These are phyloP conservation scores for Poecilia wingei DNA, from an alignment of 2,797 vertebrate species.

Conservation along the genomic window DNA sequence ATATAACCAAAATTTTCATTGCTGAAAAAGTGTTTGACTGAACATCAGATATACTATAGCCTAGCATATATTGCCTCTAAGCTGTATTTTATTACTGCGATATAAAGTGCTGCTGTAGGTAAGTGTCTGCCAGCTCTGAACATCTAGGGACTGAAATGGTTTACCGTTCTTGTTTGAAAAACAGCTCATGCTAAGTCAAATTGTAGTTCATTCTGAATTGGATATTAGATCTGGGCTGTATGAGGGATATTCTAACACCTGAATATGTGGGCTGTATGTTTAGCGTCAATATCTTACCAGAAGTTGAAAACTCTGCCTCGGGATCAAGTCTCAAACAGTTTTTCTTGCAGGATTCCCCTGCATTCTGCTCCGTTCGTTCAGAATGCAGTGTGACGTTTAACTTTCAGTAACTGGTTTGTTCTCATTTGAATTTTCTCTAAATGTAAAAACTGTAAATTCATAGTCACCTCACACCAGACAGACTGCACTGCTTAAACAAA, in stretches of 20 bases:
- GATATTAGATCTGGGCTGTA: neutral
- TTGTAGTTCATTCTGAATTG: neutral
- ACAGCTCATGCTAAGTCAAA: neutral
- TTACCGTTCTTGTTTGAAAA: neutral
- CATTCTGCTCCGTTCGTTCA: neutral
- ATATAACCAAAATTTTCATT: neutral
- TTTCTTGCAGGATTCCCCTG: neutral
- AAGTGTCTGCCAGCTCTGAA: neutral
- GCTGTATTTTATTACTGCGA: neutral
- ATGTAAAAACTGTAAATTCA: constrained; percentile 38
- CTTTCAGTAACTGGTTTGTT: neutral
- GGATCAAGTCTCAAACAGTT: neutral
- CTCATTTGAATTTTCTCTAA: constrained; percentile 32
- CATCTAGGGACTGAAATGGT: neutral
- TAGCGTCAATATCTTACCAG: neutral
- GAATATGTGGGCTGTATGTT: neutral
- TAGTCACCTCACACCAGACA: constrained; percentile 22
- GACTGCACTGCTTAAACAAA: constrained; percentile 31
- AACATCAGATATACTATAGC: neutral
- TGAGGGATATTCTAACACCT: neutral
- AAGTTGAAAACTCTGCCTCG: neutral
- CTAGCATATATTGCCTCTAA: neutral
- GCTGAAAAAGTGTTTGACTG: neutral
- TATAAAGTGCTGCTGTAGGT: neutral
- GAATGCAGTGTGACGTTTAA: neutral